These are phyloP conservation scores for Brachyalestes nurse DNA, from an alignment of 2,797 vertebrate species.

Conservation along the genomic window DNA sequence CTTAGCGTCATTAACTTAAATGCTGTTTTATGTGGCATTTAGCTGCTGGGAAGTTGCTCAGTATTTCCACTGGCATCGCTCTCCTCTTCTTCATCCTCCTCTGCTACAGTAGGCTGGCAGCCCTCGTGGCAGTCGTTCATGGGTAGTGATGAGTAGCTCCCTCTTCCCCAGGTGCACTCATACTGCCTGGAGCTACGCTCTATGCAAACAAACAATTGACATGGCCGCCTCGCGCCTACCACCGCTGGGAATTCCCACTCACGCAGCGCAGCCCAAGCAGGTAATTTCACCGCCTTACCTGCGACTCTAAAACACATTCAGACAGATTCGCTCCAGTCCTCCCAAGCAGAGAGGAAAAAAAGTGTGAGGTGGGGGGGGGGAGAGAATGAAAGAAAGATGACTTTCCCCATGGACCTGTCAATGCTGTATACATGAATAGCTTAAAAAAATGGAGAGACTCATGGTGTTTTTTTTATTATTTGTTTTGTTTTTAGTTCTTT, in stretches of 20 bases:
- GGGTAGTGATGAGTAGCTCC: slow-evolving; percentile 65
- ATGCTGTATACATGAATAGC: slow-evolving; percentile 57
- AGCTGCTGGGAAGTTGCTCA: not conserved
- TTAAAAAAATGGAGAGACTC: slow-evolving; percentile 51
- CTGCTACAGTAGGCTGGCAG: slow-evolving; percentile 52
- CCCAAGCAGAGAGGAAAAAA: slow-evolving; percentile 36
- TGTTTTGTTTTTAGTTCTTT: slow-evolving; percentile 10
- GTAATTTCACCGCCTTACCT: slow-evolving; percentile 66
- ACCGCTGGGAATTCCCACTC: slow-evolving; percentile 72
- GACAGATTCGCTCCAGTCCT: slow-evolving; percentile 60
- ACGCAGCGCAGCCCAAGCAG: slow-evolving; percentile 64
- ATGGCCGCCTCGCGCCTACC: slow-evolving; percentile 67
- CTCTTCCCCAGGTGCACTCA: slow-evolving; percentile 64
- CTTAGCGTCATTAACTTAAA: slow-evolving; percentile 22
- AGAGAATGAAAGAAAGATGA: slow-evolving; percentile 52
- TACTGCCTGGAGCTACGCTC: slow-evolving; percentile 68
- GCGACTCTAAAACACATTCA: slow-evolving; percentile 63
- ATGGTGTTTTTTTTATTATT: slow-evolving; percentile 45
- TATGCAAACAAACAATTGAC: slow-evolving; percentile 82
- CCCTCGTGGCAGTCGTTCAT: slow-evolving; percentile 58
- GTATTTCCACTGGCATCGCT: slow-evolving; percentile 23
- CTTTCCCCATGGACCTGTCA: slow-evolving; percentile 70
- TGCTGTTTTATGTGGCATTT: slow-evolving; percentile 21
- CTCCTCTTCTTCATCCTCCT: slow-evolving; percentile 28
- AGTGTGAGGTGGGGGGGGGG: not conserved